A percentile compares a stretch with the other conserved stretches of the same genome.
Conservation (phyloP, 2,113 vertebrate species). For the Heterotilapia buettikoferi region DNA sequence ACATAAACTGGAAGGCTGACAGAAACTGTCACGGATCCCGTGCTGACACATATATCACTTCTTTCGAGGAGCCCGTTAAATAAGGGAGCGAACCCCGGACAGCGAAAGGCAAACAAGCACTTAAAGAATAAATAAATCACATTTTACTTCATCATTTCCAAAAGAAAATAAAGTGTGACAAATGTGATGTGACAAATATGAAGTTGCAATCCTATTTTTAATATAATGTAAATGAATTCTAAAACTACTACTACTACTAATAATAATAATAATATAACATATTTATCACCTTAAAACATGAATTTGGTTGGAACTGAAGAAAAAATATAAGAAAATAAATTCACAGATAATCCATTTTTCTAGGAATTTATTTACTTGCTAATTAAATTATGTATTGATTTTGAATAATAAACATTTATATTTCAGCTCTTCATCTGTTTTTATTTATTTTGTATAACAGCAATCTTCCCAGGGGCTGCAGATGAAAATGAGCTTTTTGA, state of each 20-base stretch:
- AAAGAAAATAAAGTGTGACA: neutral
- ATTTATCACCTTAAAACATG: neutral
- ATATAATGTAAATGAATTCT: neutral
- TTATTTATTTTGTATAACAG: neutral
- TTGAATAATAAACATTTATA: neutral
- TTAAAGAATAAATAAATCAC: neutral
- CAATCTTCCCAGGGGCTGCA: neutral
- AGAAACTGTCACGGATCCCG: constrained; percentile 37
- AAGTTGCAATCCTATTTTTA: neutral
- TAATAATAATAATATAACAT: neutral
- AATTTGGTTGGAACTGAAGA: neutral
- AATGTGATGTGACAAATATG: neutral
- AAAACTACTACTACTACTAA: fast-evolving
- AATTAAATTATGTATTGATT: neutral
- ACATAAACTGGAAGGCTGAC: constrained; percentile 51
- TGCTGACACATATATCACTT: constrained; percentile 50
- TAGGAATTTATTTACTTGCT: neutral
- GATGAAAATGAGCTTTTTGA: neutral
- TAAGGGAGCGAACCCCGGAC: neutral
- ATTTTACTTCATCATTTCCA: neutral
- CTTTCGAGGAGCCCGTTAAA: constrained; percentile 35
- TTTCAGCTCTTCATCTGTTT: neutral
- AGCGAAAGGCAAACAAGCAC: constrained; percentile 20
- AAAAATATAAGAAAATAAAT: neutral
- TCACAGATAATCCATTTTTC: neutral